Conservation (phyloP, 2,888 invertebrate genomes). For the Apamea crenata region DNA sequence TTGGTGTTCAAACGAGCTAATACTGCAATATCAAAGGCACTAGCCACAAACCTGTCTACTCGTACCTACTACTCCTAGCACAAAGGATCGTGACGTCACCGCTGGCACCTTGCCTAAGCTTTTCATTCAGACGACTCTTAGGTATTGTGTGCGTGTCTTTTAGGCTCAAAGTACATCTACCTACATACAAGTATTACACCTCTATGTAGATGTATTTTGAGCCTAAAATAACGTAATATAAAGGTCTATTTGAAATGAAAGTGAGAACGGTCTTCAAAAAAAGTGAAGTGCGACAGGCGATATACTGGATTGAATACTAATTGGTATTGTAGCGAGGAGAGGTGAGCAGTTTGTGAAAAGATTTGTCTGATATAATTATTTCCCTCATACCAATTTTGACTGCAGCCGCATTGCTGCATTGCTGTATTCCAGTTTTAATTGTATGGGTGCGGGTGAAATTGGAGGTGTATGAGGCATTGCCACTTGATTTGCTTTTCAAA, state of each 20-base stretch:
- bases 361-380: not conserved
- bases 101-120: constrained; percentile 55
- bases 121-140: constrained; percentile 13
- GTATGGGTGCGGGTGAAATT: not conserved
- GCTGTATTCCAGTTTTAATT: constrained; percentile 27
- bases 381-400: not conserved
- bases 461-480: not conserved
- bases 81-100: constrained; percentile 24
- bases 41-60: not conserved
- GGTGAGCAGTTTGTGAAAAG: not conserved
- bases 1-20: not conserved
- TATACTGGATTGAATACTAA: not conserved
- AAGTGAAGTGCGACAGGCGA: not conserved
- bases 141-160: constrained; percentile 16
- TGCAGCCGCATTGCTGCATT: constrained; percentile 32
- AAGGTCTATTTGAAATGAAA: not conserved
- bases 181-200: not conserved
- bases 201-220: not conserved
- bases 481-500: not conserved
- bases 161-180: not conserved
- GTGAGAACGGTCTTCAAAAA: not conserved
- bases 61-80: not conserved
- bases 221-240: not conserved
- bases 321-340: not conserved
- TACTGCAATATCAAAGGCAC: not conserved